These are phyloP conservation scores for Scaptomyza graminum DNA, from an alignment of 1,140 invertebrate species.

Conservation along the genomic window DNA sequence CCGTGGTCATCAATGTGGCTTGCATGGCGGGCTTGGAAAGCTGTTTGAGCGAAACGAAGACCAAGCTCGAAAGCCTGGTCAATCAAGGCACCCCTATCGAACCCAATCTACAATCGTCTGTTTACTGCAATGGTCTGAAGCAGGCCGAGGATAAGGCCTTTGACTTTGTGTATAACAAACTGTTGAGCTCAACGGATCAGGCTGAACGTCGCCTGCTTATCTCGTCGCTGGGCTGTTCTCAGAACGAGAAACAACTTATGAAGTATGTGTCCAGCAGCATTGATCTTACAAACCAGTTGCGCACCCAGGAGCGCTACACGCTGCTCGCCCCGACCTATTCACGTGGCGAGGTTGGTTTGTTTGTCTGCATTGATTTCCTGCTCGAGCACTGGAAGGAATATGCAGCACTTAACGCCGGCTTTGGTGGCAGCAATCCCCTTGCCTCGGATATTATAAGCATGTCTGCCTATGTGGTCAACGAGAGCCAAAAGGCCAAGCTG, in stretches of 20 bases:
- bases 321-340: conserved; percentile 68
- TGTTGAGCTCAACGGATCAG: conserved; percentile 85
- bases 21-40: conserved; percentile 84
- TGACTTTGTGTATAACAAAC: conserved; percentile 87
- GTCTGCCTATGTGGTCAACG: conserved; percentile 61
- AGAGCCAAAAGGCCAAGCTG: conserved; percentile 52
- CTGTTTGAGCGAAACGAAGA: conserved; percentile 84
- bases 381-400: conserved; percentile 60
- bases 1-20: conserved; percentile 84
- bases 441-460: conserved; percentile 62
- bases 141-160: conserved; percentile 86
- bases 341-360: conserved; percentile 61
- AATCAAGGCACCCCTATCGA: conserved; percentile 72
- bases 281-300: conserved; percentile 47
- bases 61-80: conserved; percentile 79
- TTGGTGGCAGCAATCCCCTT: conserved; percentile 67
- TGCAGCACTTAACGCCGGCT: conserved; percentile 56
- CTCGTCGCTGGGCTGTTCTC: conserved; percentile 85
- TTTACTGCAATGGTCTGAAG: conserved; percentile 88
- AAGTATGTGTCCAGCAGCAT: conserved; percentile 73
- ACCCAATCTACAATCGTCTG: conserved; percentile 78
- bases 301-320: conserved; percentile 66
- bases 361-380: conserved; percentile 64
- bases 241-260: conserved; percentile 64
- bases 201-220: conserved; percentile 85